Evolutionary conservation across 1,140 invertebrate species (phyloP).

Genomic region (Aphidius ervi): DNA sequence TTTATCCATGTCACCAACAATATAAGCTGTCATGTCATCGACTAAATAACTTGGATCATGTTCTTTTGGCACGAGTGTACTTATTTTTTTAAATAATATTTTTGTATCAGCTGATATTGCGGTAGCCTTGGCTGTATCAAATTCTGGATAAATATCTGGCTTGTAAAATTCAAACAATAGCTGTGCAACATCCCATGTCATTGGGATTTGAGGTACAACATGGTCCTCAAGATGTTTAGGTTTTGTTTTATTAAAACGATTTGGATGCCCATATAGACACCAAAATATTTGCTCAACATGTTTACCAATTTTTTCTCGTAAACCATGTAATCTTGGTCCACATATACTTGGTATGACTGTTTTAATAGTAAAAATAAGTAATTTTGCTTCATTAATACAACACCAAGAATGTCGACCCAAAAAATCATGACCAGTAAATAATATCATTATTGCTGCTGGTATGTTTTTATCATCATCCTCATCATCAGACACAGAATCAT

Average conservation of each 20-base stretch:
- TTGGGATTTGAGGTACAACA: constrained; percentile 63
- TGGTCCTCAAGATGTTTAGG: constrained; percentile 75
- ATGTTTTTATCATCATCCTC: constrained; percentile 59
- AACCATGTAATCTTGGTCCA: constrained; percentile 51
- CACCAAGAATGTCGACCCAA: constrained; percentile 76
- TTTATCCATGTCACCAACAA: constrained; percentile 58
- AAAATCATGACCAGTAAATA: constrained; percentile 82
- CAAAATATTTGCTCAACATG: constrained; percentile 84
- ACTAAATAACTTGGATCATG: constrained; percentile 60
- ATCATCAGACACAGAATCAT: constrained; percentile 48
- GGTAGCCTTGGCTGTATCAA: constrained; percentile 70
- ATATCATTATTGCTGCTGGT: constrained; percentile 71
- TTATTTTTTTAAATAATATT: constrained; percentile 70
- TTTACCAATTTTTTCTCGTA: constrained; percentile 62
- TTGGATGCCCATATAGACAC: constrained; percentile 83
- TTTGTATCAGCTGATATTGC: constrained; percentile 76
- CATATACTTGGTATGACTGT: constrained; percentile 65
- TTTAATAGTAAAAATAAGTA: constrained; percentile 75
- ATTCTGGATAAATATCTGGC: constrained; percentile 75
- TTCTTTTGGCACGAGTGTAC: constrained; percentile 66
- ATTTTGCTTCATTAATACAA: constrained; percentile 67
- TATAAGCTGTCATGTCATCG: constrained; percentile 62
- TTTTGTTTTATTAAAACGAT: constrained; percentile 63
- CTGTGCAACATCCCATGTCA: constrained; percentile 75
- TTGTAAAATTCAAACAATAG: constrained; percentile 81